Evolutionary conservation across 1,140 invertebrate genomes (phyloP), one percentile per base, ranked within the genome.

Genomic region (Hypothenemus hampei): DNA sequence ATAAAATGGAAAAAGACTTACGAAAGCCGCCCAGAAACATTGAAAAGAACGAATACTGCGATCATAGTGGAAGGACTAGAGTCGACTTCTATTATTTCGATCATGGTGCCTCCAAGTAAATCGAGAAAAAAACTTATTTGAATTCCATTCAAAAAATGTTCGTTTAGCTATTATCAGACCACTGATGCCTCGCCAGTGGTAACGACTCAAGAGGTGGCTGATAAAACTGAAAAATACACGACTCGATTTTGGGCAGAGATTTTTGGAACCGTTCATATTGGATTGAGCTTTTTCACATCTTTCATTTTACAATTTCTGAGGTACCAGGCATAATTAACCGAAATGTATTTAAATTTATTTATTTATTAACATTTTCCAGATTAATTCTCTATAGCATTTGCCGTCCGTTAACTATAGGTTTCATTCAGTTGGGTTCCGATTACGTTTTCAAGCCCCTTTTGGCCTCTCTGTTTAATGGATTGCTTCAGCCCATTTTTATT

Each of bases 1-100:
- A n/a, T n/a, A 39, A 72, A 11, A 26, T 24, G 15, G 37, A 19
- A 35, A 48, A 22, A 45, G 45, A 36, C 29, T 35, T n/a, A 22
- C 15, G 24, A n/a, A 33, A 21, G 18, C 11, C 20, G 4, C 36
- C 37, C 35, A 54, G 35, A 37, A 24, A 35, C 11, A 44, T 53
- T 7, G 58, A 56, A 36, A 63, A 60, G 39, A 57, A 57, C 19
- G 31, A 58, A 31, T 52, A 50, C 29, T 53, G 18, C 11, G 54
- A 64, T 50, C 41, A 29, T 20, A 44, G 57, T 41, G 54, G 52
- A 4, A 58, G 57, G 20, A 73, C 77, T 49, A 72, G 72, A 55
- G 76, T 80, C 5, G 81, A 83, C 51, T 76, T 83, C 31, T 84
- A 84, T 67, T 82, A 81, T 36, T 84, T 84, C 57, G 82, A 84